These are phyloP conservation scores for Sarcophaga variegata DNA, from an alignment of 2,888 invertebrate genomes.

Conservation along the genomic window DNA sequence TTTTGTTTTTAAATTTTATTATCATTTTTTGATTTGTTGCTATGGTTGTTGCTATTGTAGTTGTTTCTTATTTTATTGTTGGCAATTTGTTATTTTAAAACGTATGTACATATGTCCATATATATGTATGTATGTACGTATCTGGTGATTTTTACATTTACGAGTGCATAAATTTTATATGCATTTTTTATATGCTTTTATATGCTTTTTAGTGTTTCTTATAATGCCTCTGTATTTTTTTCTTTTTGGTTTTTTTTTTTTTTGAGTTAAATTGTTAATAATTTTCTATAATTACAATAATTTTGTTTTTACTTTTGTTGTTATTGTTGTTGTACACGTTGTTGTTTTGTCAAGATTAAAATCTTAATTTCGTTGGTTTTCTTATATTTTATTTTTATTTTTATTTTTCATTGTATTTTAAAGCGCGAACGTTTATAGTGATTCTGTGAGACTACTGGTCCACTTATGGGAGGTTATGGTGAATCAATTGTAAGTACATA, in stretches of 20 bases:
- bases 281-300: conserved; percentile 64
- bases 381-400: neutral
- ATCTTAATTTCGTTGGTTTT: conserved; percentile 55
- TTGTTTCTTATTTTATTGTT: conserved; percentile 48
- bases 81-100: conserved; percentile 64
- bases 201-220: conserved; percentile 34
- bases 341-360: conserved; percentile 58
- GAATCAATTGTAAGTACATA: conserved; percentile 42
- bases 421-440: conserved; percentile 22
- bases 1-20: neutral
- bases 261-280: conserved; percentile 66
- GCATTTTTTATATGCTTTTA: conserved; percentile 25
- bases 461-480: conserved; percentile 36
- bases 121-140: neutral
- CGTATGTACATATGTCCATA: conserved; percentile 41
- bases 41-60: conserved; percentile 14
- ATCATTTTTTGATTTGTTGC: neutral
- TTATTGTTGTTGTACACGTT: conserved; percentile 5
- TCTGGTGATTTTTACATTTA: conserved; percentile 5
- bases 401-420: neutral
- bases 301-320: conserved; percentile 36
- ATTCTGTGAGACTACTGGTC: neutral
- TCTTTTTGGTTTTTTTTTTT: neutral
- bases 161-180: conserved; percentile 29
- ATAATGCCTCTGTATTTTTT: conserved; percentile 8